Percentiles rank a stretch among this genome's conserved stretches.
Evolutionary conservation across 1,140 invertebrate species (phyloP).

Genomic region (Trichonephila clavipes): DNA sequence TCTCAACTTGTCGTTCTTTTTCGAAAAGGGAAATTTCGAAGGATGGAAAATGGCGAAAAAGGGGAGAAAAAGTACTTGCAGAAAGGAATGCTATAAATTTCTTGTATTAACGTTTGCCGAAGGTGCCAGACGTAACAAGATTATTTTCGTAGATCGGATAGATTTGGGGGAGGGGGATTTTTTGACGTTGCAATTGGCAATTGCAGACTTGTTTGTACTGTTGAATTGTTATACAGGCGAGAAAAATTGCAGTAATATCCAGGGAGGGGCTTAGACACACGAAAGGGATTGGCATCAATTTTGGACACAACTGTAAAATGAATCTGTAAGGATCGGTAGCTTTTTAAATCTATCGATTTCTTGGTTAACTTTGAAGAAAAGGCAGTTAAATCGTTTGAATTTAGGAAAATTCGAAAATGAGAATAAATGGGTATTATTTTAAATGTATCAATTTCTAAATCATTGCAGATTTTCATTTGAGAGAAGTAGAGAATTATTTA

Average conservation of each 20-base stretch:
- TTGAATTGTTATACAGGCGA: neutral
- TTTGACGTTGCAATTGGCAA: neutral
- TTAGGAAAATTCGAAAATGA: too few relatives aligned
- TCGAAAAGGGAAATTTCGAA: neutral
- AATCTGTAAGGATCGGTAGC: neutral
- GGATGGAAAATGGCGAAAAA: neutral
- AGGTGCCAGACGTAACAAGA: neutral
- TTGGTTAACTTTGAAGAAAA: too few relatives aligned
- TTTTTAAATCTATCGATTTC: neutral
- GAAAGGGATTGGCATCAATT: neutral
- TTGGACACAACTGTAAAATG: neutral
- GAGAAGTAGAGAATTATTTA: too few relatives aligned
- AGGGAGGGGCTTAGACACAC: neutral
- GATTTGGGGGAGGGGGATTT: neutral
- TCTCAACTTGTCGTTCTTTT: neutral
- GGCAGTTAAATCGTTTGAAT: too few relatives aligned
- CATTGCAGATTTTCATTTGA: too few relatives aligned
- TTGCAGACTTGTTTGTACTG: neutral
- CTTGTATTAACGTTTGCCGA: neutral
- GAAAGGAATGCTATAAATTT: conserved; percentile 18
- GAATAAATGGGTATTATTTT: too few relatives aligned
- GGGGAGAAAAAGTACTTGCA: neutral
- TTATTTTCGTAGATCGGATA: neutral
- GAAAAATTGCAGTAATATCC: neutral
- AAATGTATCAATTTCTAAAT: too few relatives aligned